These are phyloP conservation scores for Mechanitis messenoides DNA, from an alignment of 2,888 invertebrate species.

Conservation along the genomic window DNA sequence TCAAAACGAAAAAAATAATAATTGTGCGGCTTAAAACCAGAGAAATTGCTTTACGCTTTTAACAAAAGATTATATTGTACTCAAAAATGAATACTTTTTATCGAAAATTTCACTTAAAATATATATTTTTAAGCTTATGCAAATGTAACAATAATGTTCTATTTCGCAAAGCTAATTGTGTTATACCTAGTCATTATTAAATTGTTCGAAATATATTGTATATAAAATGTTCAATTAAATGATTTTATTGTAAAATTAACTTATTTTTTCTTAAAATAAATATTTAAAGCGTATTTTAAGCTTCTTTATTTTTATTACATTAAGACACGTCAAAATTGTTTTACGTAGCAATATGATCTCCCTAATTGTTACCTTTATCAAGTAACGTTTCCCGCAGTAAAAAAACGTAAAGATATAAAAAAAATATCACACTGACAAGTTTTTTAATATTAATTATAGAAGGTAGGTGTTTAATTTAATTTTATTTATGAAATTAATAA, in stretches of 20 bases:
- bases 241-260: constrained; percentile 55
- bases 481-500: no score
- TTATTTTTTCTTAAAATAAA: constrained; percentile 63
- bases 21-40: constrained; percentile 55
- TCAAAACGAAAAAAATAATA: constrained; percentile 28
- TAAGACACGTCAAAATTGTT: background rate
- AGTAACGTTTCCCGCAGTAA: no score
- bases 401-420: no score
- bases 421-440: no score
- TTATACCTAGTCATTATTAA: constrained; percentile 61
- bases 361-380: no score
- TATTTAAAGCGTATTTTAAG: constrained; percentile 38
- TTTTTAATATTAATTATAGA: no score
- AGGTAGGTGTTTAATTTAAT: no score
- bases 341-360: background rate
- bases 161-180: constrained; percentile 56
- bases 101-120: constrained; percentile 6
- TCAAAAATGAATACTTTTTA: constrained; percentile 3
- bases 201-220: constrained; percentile 67
- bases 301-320: background rate
- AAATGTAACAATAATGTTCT: background rate
- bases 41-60: constrained; percentile 46
- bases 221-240: constrained; percentile 60
- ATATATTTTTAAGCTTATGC: background rate
- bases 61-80: constrained; percentile 29